These are phyloP conservation scores for Gadopsis bispinosus DNA, from an alignment of 2,797 vertebrate species.

Conservation along the genomic window DNA sequence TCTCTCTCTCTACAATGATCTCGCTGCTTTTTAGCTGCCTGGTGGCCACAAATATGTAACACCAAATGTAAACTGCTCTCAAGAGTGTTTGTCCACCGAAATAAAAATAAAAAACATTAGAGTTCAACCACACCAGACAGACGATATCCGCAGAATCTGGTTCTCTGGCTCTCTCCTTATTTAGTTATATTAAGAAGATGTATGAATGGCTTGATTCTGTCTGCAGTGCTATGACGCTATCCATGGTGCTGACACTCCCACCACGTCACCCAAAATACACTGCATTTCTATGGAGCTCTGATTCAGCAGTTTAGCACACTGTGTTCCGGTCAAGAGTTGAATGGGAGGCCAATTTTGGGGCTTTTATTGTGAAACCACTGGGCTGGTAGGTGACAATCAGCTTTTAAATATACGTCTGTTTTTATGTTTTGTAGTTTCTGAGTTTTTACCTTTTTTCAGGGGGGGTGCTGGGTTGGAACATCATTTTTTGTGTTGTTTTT, in stretches of 20 bases:
- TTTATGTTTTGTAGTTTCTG: too few species aligned
- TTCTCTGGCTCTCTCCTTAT: too few species aligned
- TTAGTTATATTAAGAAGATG: background rate
- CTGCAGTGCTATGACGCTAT: conserved; percentile 14
- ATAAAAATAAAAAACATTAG: background rate
- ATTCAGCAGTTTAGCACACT: background rate
- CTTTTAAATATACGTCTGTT: background rate
- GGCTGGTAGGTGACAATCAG: background rate
- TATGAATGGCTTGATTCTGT: background rate
- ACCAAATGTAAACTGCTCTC: background rate
- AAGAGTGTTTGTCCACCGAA: background rate
- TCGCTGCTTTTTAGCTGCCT: too few species aligned
- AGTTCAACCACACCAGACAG: background rate
- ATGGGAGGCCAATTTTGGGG: background rate
- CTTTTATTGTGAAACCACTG: conserved; percentile 18
- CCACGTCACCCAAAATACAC: background rate
- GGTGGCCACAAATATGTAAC: background rate
- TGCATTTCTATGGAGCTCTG: background rate
- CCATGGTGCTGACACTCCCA: conserved; percentile 52
- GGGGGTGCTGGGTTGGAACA: too few species aligned
- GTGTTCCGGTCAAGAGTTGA: background rate
- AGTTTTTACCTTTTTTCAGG: background rate
- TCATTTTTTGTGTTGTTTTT: background rate
- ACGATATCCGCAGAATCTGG: background rate
- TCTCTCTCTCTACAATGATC: background rate